Base-by-base conservation (phyloP, 2,888 invertebrate species). In the Agriotes lineatus region DNA sequence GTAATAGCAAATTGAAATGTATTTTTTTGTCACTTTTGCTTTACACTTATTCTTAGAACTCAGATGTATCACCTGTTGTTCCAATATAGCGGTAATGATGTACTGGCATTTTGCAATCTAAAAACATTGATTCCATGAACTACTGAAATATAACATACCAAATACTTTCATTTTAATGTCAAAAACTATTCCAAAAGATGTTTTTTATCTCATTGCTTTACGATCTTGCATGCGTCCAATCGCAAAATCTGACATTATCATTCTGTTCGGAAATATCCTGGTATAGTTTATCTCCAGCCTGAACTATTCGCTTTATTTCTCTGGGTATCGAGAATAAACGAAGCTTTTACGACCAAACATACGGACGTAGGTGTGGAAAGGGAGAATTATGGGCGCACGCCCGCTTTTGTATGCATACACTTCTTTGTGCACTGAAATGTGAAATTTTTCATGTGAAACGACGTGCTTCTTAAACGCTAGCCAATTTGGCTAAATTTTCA, bases 401-500 rank as follows among this genome's bases (percentile, higher is more conserved):
- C 20, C 20, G 20, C 45, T 7, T 45, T 45, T 45, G 20, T 45
- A 12, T n/a, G 9, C n/a, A 48, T 9, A 9, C 48, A 25, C n/a
- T 20, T 48, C 48, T 48, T 48, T 48, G 48, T 48, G 25, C 48
- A 12, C n/a, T 48, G 48, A 48, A 48, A 48, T 25, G 22, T 48
- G 25, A 48, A 25, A 48, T 48, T 48, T 48, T 48, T 22, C 48
- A 48, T 20, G 22, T 22, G 10, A 48, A 12, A 48, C 22, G 22
- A 22, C 1, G 25, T n/a, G n/a, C 1, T 12, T 12, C 9, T 48
- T 22, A 25, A 48, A 14, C n/a, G 12, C 48, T 10, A 19, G n/a
- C 18, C 12, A 2, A 10, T 20, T 22, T 48, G 22, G n/a, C 19
- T 44, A 7, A 1, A 7, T 44, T 19, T 44, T 6, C 35, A 35